Percentiles rank a stretch among this genome's conserved stretches.
Evolutionary conservation across 2,888 invertebrate species (phyloP).

Genomic region (Phlogophora meticulosa): DNA sequence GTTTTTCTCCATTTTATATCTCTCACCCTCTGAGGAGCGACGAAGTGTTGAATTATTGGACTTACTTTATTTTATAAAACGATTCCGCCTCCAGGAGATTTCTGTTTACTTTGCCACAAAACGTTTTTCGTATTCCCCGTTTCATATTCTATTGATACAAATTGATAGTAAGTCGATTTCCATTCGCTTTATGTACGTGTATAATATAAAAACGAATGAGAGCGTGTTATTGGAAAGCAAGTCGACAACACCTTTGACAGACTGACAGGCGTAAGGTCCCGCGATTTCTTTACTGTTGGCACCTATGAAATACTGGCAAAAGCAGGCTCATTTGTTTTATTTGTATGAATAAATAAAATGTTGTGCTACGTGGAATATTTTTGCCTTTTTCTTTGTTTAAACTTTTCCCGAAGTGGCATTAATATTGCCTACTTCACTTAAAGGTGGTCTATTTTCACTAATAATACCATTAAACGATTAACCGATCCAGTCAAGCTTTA

Average conservation of each 20-base stretch:
- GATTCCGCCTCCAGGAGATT: constrained; percentile 82
- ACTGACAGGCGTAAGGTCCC: constrained; percentile 54
- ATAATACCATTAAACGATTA: background rate
- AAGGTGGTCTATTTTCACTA: background rate
- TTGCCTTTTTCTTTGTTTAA: constrained; percentile 17
- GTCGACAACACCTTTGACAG: constrained; percentile 57
- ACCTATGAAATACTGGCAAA: constrained; percentile 9
- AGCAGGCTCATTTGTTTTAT: constrained; percentile 3
- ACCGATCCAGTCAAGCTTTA: background rate
- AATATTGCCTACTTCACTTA: background rate
- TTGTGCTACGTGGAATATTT: background rate
- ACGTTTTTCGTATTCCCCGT: constrained; percentile 74
- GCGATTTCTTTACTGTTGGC: constrained; percentile 37
- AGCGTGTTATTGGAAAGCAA: constrained; percentile 55
- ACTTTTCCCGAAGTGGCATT: background rate
- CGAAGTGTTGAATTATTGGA: constrained; percentile 89
- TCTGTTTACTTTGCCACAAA: constrained; percentile 85
- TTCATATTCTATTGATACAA: constrained; percentile 78
- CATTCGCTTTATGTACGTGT: constrained; percentile 57
- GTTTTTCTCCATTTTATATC: constrained; percentile 89
- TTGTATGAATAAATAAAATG: constrained; percentile 26
- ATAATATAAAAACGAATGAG: constrained; percentile 56
- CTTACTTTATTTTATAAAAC: constrained; percentile 89
- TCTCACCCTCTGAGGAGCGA: constrained; percentile 83
- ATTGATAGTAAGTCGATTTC: constrained; percentile 72